These are phyloP conservation scores for Drosophila meridiana DNA, from an alignment of 2,888 invertebrate species.

Conservation along the genomic window DNA sequence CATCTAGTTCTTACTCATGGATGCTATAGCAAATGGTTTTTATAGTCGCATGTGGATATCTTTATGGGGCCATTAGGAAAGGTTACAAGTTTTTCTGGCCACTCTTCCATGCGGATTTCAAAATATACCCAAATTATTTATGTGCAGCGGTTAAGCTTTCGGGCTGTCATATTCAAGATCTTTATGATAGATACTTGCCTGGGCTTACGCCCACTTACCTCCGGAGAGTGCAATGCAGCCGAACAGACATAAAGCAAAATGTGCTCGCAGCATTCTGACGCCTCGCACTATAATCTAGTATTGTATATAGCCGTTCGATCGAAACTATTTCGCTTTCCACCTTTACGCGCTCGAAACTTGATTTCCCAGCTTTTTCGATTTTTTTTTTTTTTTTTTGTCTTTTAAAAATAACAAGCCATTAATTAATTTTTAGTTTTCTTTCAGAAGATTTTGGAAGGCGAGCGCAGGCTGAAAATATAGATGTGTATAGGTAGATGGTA, in stretches of 20 bases:
- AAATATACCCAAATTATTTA: constrained; percentile 20
- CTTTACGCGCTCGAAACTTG: constrained; percentile 39
- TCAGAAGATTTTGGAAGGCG: constrained; percentile 38
- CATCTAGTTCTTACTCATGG: constrained; percentile 22
- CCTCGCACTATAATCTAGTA: constrained; percentile 16
- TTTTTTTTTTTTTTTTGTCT: constrained; percentile 23
- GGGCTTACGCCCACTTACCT: constrained; percentile 59
- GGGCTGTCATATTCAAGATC: constrained; percentile 16
- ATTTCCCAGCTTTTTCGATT: not conserved
- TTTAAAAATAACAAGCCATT: constrained; percentile 55
- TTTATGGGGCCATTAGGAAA: constrained; percentile 34
- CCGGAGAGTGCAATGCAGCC: constrained; percentile 60
- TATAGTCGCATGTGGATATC: constrained; percentile 31
- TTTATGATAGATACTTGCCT: constrained; percentile 6
- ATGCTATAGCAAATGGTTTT: constrained; percentile 47
- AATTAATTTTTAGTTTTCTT: constrained; percentile 44
- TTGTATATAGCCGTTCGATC: constrained; percentile 22
- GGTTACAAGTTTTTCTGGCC: constrained; percentile 19
- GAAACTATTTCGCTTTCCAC: constrained; percentile 45
- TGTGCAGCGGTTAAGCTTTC: not conserved
- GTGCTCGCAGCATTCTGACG: constrained; percentile 61
- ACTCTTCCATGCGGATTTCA: not conserved
- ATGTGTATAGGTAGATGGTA: constrained; percentile 45
- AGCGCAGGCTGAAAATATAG: constrained; percentile 60
- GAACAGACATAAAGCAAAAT: constrained; percentile 64